Evolutionary conservation across 2,113 vertebrate genomes (phyloP).

Genomic region (Sminthopsis crassicaudata): DNA sequence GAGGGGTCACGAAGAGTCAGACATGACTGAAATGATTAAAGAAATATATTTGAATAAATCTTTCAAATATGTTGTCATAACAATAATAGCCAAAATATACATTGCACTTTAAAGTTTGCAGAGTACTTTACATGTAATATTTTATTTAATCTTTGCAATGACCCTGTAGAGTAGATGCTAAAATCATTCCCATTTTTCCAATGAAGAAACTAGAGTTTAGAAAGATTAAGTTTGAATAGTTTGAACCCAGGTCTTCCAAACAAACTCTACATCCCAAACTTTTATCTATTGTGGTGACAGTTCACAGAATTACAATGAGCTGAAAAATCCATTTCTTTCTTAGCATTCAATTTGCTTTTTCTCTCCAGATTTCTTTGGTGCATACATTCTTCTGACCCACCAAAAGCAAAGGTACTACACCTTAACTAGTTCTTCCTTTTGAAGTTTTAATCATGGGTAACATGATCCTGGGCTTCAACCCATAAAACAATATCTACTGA

Average conservation of each 20-base stretch:
- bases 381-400: slow-evolving; percentile 8
- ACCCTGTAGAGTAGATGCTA: neutral
- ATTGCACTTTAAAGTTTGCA: neutral
- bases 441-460: neutral
- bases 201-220: neutral
- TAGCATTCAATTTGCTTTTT: slow-evolving; percentile 16
- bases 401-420: neutral
- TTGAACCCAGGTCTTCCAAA: neutral
- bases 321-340: no score
- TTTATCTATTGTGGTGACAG: neutral
- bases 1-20: no score
- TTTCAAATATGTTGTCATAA: neutral
- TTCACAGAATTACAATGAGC: neutral
- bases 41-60: neutral
- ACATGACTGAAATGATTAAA: no score
- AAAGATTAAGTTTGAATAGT: neutral
- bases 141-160: neutral
- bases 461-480: neutral
- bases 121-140: neutral
- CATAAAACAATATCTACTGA: neutral
- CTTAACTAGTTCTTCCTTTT: neutral
- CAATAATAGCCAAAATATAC: neutral
- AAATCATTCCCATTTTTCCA: neutral
- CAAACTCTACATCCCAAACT: neutral
- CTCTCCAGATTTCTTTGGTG: neutral